Evolutionary conservation across 2,113 vertebrate species (phyloP), one percentile per base, ranked within the genome.

Genomic region (Chionomys nivalis): DNA sequence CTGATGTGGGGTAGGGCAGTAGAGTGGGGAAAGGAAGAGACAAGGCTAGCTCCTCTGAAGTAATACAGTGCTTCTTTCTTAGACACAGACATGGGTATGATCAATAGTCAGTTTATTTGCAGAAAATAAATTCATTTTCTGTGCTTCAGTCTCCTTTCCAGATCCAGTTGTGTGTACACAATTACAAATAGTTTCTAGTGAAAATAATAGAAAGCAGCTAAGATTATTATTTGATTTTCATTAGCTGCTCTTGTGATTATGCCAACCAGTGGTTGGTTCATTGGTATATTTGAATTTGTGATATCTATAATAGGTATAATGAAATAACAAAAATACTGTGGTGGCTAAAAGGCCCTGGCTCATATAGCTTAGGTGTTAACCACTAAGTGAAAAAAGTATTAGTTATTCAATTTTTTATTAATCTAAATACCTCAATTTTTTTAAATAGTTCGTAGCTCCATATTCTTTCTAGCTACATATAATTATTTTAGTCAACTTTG

Each of bases 121-220:
- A 44, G 42, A 89, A 94, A 9, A 3, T 47, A 52, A 28, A 7
- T 49, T 63, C 28, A n/a, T 49, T 82, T 91, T 72, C n/a, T 77
- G 12, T 39, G n/a, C 4, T 24, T 92, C 21, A 23, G 19, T 92
- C 72, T 96, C 44, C 39, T 95, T 97, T 72, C 33, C n/a, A 79
- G 16, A 75, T 63, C 8, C 0, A 82, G 33, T 82, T 33, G 85
- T 68, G 39, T 91, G 39, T 5, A 85, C 3, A 7, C 52, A 7
- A 9, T 89, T 28, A 78, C 52, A 23, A 91, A 39, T 85, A 92
- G 77, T 87, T 86, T 68, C n/a, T 66, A 63, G 91, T 52, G 66
- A 83, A 96, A 86, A 86, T 89, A 58, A 94, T 61, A 42, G 28
- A 91, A 65, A 63, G 72, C 55, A 7, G 1, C 78, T 75, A 52